Base-by-base conservation (phyloP, 2,797 vertebrate genomes). In the Lepilemur septentrionalis region DNA sequence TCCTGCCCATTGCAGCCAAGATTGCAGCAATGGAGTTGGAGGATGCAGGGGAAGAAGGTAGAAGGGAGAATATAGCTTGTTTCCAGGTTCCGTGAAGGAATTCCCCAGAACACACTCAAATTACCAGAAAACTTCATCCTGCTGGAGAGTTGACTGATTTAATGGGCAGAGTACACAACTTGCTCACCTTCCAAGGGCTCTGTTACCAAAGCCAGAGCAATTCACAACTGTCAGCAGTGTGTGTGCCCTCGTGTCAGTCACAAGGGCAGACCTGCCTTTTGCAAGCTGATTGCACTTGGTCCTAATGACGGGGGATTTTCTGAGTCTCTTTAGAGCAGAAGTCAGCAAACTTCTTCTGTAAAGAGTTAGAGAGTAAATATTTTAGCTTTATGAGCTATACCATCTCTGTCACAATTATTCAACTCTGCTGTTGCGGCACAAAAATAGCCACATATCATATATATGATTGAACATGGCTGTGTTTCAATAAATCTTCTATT, bases 41-140 rank as follows among this genome's bases (percentile, higher is more conserved):
- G 73, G 95, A 89, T 87, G 48, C 94, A 94, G 67, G 97, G 97
- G 93, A 97, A 98, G 93, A 97, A 97, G 85, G 94, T 94, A 28
- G 97, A 97, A 96, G 93, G 82, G 78, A 97, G 91, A 83, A 95
- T 82, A 90, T 0, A 46, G 1, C 38, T 67, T 88, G 35, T 4
- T 97, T 94, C 95, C 96, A 97, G 89, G 20, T 95, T 17, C 0
- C 14, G 52, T 89, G 48, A 46, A 87, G 65, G 50, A 18, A 59
- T 55, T 95, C 92, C 93, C 97, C 98, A 98, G 30, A 97, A 69
- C 80, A 93, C 38, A 69, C 6, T 91, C 46, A 96, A 88, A 95
- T 97, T 95, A 96, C 69, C 23, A 2, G 61, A 95, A 98, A 94
- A 85, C 95, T 96, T 23, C 4, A 55, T 92, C 92, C 96, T 80